Conservation (phyloP, 2,888 invertebrate species). For the Aproaerema taeniolella region DNA sequence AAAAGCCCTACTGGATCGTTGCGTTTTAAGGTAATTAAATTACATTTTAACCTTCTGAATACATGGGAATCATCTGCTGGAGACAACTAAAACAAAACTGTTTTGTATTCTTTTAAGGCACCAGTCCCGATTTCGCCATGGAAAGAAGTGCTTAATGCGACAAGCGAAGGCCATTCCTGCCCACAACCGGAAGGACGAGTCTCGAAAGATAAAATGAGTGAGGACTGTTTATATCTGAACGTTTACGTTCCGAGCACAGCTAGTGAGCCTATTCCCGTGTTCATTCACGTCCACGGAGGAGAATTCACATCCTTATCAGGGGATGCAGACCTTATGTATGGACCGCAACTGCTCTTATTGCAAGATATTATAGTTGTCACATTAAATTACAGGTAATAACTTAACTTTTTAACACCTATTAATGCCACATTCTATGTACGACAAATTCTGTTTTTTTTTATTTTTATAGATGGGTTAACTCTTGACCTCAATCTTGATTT, state of each 20-base stretch:
- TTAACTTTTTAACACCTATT: neutral
- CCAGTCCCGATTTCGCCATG: conserved; percentile 30
- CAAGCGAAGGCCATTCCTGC: conserved; percentile 25
- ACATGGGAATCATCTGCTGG: neutral
- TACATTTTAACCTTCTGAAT: conserved; percentile 1
- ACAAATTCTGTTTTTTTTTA: too few relatives aligned
- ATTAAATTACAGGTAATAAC: conserved; percentile 40
- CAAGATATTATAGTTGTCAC: conserved; percentile 40
- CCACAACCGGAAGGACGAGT: conserved; percentile 23
- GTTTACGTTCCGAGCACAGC: conserved; percentile 27
- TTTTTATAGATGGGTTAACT: too few relatives aligned
- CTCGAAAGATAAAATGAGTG: conserved; percentile 24
- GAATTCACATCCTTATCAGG: conserved; percentile 29
- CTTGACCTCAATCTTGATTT: too few relatives aligned
- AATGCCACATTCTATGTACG: too few relatives aligned
- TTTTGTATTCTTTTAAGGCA: conserved; percentile 17
- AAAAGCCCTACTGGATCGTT: conserved; percentile 28
- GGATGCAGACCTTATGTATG: conserved; percentile 24
- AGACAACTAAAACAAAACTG: neutral
- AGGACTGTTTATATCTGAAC: conserved; percentile 33
- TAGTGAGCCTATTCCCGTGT: conserved; percentile 25
- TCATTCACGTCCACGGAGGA: conserved; percentile 41
- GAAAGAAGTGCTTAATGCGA: conserved; percentile 26
- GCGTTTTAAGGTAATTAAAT: conserved; percentile 28
- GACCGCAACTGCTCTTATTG: conserved; percentile 36